Conservation (phyloP, 64 coral and sea anemone genomes). For the Cladopsammia gracilis region DNA sequence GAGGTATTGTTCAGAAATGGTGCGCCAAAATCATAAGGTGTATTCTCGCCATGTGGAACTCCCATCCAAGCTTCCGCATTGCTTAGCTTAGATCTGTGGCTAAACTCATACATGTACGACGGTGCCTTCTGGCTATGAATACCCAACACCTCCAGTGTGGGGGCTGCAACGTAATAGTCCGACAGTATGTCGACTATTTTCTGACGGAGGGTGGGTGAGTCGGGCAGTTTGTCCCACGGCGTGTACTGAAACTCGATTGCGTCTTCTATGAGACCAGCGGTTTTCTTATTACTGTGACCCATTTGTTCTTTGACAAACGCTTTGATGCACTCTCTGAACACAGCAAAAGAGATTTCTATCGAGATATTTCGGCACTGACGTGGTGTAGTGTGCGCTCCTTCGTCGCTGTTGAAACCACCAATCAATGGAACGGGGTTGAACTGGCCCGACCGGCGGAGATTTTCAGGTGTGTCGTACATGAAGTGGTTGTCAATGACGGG, state of each 20-base stretch:
- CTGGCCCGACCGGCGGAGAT: conserved; percentile 55
- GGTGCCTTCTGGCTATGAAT: conserved; percentile 64
- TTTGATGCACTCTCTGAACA: conserved; percentile 41
- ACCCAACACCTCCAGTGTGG: conserved; percentile 56
- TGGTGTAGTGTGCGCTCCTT: conserved; percentile 52
- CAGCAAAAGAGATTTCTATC: not conserved
- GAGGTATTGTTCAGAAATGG: conserved; percentile 64
- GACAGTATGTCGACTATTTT: conserved; percentile 73
- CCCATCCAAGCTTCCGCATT: conserved; percentile 37
- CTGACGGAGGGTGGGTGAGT: conserved; percentile 44
- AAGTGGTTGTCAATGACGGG: conserved; percentile 81
- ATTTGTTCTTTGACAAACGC: conserved; percentile 10
- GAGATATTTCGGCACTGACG: not conserved
- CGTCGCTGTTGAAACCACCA: conserved; percentile 84
- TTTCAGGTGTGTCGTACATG: conserved; percentile 74
- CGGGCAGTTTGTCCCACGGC: conserved; percentile 56
- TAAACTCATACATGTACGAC: conserved; percentile 81
- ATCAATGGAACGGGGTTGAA: conserved; percentile 69
- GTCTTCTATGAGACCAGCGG: conserved; percentile 38
- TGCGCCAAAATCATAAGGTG: conserved; percentile 80
- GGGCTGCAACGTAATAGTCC: conserved; percentile 81
- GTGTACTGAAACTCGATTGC: conserved; percentile 84
- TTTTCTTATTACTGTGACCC: not conserved
- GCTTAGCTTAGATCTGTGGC: conserved; percentile 56
- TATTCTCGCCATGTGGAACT: conserved; percentile 67